Evolutionary conservation across 2,797 vertebrate species (phyloP).

Genomic region (Anguilla anguilla): DNA sequence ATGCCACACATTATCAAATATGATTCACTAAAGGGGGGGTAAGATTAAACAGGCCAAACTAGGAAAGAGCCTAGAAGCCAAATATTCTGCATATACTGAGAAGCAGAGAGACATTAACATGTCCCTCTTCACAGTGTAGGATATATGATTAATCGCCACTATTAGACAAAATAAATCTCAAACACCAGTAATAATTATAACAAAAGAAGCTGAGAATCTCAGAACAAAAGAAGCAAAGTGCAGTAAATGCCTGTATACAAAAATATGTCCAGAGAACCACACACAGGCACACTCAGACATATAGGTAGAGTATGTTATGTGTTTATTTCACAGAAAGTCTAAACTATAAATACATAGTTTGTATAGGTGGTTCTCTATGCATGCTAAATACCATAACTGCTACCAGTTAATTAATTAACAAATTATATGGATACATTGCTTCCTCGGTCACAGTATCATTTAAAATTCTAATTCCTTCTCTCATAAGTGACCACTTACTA

Average conservation of each 20-base stretch:
- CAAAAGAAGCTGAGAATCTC: not conserved
- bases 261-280: not conserved
- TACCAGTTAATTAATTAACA: slow-evolving; percentile 38
- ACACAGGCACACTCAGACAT: slow-evolving; percentile 11
- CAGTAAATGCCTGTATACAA: slow-evolving; percentile 20
- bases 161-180: slow-evolving; percentile 32
- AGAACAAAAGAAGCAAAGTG: not conserved
- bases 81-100: slow-evolving; percentile 41
- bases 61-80: slow-evolving; percentile 29
- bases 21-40: slow-evolving; percentile 34
- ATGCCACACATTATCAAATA: slow-evolving; percentile 42
- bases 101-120: not conserved
- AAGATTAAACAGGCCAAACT: slow-evolving; percentile 43
- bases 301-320: not conserved
- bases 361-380: slow-evolving; percentile 16
- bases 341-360: slow-evolving; percentile 38
- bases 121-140: not conserved
- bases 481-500: slow-evolving; percentile 68
- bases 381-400: slow-evolving; percentile 39
- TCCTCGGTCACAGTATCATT: slow-evolving; percentile 45
- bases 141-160: not conserved
- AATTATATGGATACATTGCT: slow-evolving; percentile 65
- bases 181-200: slow-evolving; percentile 49
- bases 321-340: not conserved
- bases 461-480: slow-evolving; percentile 47